Evolutionary conservation across 1,140 invertebrate genomes (phyloP), one percentile per base, ranked within the genome.

Genomic region (Drosophila triauraria): DNA sequence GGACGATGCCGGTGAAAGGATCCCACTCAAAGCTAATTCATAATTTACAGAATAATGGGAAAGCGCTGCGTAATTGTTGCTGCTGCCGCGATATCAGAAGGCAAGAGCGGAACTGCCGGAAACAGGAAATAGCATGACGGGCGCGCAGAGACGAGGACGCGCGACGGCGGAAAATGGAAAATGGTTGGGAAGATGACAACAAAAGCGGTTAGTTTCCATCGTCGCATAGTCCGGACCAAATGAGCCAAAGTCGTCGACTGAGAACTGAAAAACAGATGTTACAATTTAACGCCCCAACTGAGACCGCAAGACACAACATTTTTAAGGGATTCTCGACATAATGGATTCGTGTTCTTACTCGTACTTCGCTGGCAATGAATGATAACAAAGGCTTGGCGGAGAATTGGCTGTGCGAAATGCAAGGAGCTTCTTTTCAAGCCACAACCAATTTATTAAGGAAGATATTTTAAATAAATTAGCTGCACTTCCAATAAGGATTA

Each of bases 121-220:
- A 78, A 78, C 70, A 67, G 75, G 72, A 87, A 82, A 78, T 78
- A 69, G 74, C 63, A 48, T 77, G 56, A 53, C 54, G 53, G 30
- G 4, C 30, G 47, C 25, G 35, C 25, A 46, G 25, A 35, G 43
- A 42, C 46, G 32, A 40, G 20, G 20, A 20, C 20, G 20, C 20
- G 20, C 20, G 20, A 56, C 15, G 35, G 35, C 40, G 35, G 53
- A 56, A 56, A 44, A 40, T 38, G 51, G 60, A 74, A 43, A 75
- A 40, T 44, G 61, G 50, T 42, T 17, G 61, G 63, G 27, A 47
- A 69, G 38, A 60, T 48, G 62, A 64, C 64, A 71, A 61, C 71
- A 43, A 70, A 72, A 84, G 78, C 67, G 71, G 84, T 87, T 82
- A 87, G 82, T 77, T 83, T 76, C 63, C 78, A 82, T 68, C 68